phyloP scores from a whole-genome alignment of 2,797 vertebrate genomes.

The Schizopygopsis pylzovi region DNA sequence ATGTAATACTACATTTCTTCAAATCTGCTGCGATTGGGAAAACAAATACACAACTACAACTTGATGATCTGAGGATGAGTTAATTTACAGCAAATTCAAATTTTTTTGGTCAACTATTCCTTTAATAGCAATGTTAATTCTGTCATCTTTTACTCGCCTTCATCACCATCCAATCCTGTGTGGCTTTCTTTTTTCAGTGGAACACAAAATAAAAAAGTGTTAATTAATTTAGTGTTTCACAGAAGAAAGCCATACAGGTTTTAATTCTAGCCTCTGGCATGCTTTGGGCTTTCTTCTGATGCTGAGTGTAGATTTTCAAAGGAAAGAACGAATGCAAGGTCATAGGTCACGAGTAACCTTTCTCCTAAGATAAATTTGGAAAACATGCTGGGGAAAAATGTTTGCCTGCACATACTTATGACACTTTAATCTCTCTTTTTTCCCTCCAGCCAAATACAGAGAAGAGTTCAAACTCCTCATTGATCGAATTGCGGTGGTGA shows the following conservation, averaged over 20 bases:
- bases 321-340: conserved; percentile 11
- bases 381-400: conserved; percentile 4
- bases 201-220: background rate
- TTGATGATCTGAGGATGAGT: background rate
- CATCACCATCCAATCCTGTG: background rate
- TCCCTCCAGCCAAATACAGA: conserved; percentile 80
- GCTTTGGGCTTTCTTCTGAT: background rate
- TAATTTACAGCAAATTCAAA: background rate
- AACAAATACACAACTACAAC: background rate
- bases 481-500: conserved; percentile 81
- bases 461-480: conserved; percentile 84
- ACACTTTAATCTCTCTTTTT: conserved; percentile 25
- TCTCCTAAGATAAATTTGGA: background rate
- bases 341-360: background rate
- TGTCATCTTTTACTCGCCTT: background rate
- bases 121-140: background rate
- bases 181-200: background rate
- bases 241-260: background rate
- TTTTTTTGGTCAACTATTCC: background rate
- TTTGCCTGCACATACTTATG: conserved; percentile 3
- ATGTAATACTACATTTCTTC: background rate
- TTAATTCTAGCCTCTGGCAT: background rate
- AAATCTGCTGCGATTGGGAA: background rate
- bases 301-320: background rate
- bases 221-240: background rate